phyloP scores from a whole-genome alignment of 1,140 invertebrate species.

The Zaprionus inermis region DNA sequence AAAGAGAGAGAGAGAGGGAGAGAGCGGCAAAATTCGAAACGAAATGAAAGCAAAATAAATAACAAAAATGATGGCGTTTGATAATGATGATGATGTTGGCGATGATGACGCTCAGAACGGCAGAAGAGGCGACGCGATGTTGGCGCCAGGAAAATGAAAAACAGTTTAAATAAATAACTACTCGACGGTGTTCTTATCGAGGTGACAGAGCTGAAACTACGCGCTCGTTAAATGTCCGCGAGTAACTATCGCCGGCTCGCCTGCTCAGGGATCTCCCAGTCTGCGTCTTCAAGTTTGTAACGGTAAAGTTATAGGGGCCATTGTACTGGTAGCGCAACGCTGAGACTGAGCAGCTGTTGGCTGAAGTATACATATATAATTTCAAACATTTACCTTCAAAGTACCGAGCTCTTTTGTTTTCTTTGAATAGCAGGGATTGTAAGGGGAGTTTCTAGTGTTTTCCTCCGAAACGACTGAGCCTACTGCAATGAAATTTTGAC shows the following conservation, averaged over 20 bases:
- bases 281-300: background rate
- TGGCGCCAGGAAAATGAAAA: conserved; percentile 11
- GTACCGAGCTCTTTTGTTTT: background rate
- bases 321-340: background rate
- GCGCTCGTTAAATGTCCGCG: conserved; percentile 5
- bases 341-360: background rate
- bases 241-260: background rate
- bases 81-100: conserved; percentile 12
- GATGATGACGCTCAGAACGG: no score
- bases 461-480: no score
- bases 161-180: conserved; percentile 35
- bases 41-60: conserved; percentile 13
- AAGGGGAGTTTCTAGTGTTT: no score
- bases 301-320: conserved; percentile 4
- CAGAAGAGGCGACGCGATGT: no score
- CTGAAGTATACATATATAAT: background rate
- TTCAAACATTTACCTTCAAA: background rate
- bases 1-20: background rate
- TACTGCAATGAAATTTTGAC: no score
- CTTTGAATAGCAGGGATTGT: no score
- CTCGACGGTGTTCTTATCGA: background rate
- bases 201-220: conserved; percentile 8
- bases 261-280: no score
- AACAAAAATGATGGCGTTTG: conserved; percentile 29
- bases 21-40: conserved; percentile 9